A percentile compares a stretch with the other conserved stretches of the same genome.
Conservation (phyloP, 2,797 vertebrate species). For the Sandelia bainsii region DNA sequence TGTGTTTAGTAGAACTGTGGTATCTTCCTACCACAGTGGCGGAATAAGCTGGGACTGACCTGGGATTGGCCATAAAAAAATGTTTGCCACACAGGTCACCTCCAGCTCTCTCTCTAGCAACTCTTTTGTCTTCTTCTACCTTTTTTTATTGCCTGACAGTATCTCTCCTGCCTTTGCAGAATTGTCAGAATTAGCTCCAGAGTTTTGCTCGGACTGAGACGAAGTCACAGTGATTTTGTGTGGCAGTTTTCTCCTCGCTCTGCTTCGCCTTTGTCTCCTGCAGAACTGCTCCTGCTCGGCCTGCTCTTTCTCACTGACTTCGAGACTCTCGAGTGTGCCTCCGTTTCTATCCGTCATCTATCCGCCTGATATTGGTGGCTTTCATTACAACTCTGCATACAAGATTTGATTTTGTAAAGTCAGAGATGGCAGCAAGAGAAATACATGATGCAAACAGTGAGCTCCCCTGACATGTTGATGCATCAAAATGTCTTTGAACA, state of each 20-base stretch:
- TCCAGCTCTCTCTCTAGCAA: conserved; percentile 28
- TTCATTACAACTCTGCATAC: conserved; percentile 57
- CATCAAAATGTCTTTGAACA: conserved; percentile 63
- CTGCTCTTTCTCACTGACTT: conserved; percentile 46
- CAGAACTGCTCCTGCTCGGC: no score
- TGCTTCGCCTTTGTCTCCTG: conserved; percentile 55
- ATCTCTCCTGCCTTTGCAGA: conserved; percentile 36
- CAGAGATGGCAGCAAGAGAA: conserved; percentile 15
- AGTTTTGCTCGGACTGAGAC: conserved; percentile 59
- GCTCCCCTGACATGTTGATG: conserved; percentile 34
- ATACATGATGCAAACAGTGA: conserved; percentile 43
- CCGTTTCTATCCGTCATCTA: conserved; percentile 60
- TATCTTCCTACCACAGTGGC: conserved; percentile 17
- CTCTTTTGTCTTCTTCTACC: conserved; percentile 32
- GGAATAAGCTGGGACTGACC: conserved; percentile 42
- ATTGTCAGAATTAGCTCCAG: conserved; percentile 70
- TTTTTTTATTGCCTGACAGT: conserved; percentile 40
- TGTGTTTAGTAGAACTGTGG: conserved; percentile 16
- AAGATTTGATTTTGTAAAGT: conserved; percentile 73
- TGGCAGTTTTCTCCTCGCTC: conserved; percentile 46
- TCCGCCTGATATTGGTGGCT: conserved; percentile 71
- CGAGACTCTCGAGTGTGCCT: conserved; percentile 48
- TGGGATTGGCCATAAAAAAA: conserved; percentile 33
- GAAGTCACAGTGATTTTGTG: conserved; percentile 40
- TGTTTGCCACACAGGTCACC: conserved; percentile 21